phyloP scores from a whole-genome alignment of 2,113 vertebrate genomes.

The Falcunculus frontatus region DNA sequence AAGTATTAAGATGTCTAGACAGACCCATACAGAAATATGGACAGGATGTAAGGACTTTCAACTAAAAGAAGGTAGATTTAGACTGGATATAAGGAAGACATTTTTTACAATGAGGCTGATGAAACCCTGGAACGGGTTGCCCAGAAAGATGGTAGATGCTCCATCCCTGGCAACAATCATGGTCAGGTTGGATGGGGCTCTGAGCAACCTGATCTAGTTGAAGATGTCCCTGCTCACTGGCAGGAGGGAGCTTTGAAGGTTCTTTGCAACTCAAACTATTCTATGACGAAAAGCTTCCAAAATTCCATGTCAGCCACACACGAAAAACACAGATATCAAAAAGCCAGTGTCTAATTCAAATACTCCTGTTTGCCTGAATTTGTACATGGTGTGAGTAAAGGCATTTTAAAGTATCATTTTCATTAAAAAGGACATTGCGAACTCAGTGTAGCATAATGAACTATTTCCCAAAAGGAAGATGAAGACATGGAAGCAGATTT shows the following conservation, averaged over 20 bases:
- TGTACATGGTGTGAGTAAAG: not conserved
- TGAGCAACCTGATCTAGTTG: not conserved
- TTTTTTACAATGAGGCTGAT: not conserved
- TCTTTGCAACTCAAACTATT: not conserved
- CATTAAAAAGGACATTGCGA: not conserved
- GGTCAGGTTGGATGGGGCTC: not conserved
- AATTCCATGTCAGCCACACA: not conserved
- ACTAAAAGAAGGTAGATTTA: not conserved
- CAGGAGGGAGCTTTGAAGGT: accelerated
- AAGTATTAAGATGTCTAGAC: not conserved
- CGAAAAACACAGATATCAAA: not conserved
- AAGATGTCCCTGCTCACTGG: not conserved
- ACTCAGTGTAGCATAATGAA: not conserved
- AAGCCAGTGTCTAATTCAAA: not conserved
- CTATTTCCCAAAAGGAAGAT: not conserved
- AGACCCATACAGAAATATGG: not conserved
- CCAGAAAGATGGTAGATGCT: too few relatives aligned
- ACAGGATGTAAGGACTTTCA: not conserved
- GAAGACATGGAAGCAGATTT: not conserved
- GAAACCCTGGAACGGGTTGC: not conserved
- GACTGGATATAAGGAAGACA: not conserved
- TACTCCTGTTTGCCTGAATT: not conserved
- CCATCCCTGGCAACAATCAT: not conserved
- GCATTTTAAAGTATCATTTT: not conserved
- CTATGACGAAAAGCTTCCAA: not conserved